phyloP scores from a whole-genome alignment of 2,797 vertebrate species.

The Lepus townsendii region DNA sequence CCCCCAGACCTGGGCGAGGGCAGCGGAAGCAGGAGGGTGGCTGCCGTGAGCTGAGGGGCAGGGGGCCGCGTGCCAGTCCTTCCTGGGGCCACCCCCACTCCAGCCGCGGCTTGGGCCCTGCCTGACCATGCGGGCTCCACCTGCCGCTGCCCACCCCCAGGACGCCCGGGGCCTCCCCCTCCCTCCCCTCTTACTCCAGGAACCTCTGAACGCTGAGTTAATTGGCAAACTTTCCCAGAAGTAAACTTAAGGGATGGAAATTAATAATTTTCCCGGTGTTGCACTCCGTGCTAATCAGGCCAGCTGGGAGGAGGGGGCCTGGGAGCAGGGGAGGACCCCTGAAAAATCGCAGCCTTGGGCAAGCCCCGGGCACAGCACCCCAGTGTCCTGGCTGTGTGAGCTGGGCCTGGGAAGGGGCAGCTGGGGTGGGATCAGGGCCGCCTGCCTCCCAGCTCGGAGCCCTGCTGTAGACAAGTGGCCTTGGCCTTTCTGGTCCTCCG shows the following conservation, averaged over 20 bases:
- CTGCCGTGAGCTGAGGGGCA: too few relatives aligned
- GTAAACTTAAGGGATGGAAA: constrained; percentile 79
- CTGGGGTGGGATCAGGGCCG: background rate
- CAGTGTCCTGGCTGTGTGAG: background rate
- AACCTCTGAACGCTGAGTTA: constrained; percentile 64
- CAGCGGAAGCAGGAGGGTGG: too few relatives aligned
- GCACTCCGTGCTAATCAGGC: constrained; percentile 74
- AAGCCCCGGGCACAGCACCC: background rate
- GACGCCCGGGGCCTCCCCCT: background rate
- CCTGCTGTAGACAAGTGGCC: background rate
- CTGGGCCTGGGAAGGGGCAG: background rate
- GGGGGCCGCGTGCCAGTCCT: background rate
- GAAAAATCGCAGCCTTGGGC: constrained; percentile 29
- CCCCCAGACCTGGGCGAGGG: background rate
- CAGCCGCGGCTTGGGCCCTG: background rate
- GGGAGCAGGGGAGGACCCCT: constrained; percentile 28
- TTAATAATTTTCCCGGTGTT: constrained; percentile 71
- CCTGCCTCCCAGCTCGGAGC: too few relatives aligned
- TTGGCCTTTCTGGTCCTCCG: too few relatives aligned
- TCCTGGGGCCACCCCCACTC: background rate
- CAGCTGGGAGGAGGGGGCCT: constrained; percentile 62
- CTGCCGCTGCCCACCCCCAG: background rate
- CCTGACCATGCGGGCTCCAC: background rate
- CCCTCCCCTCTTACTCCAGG: constrained; percentile 46
- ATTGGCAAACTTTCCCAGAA: constrained; percentile 87